Base-by-base conservation (phyloP, 2,888 invertebrate genomes). In the Apocheima hispidaria region DNA sequence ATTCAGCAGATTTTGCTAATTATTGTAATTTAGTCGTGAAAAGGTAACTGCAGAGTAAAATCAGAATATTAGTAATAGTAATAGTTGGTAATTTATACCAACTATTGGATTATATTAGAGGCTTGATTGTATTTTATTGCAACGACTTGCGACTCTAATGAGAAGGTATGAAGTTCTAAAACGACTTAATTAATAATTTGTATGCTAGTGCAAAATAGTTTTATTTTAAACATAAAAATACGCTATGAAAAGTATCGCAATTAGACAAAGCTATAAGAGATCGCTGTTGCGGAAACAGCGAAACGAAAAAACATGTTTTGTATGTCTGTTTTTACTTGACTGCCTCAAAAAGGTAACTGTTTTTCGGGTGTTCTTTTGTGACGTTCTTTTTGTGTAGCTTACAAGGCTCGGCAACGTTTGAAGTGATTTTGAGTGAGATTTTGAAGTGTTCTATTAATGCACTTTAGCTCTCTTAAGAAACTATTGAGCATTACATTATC, bases 201-300 rank as follows among this genome's bases (percentile, higher is more conserved):
- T 66, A 62, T 71, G 65, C 60, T 57, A 28, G 40, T 41, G 51
- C 18, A 18, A 51, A 51, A 16, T 51, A n/a, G n/a, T 26, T 26
- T 14, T 21, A 49, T 26, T 51, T 30, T 16, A 50, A 16, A 44
- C 26, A 33, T 46, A 46, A n/a, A 30, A 18, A 20, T 33, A 28
- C 14, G 23, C 54, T 33, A 26, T 26, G 9, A 33, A 35, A 48
- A 55, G n/a, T 28, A 41, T 18, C 33, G 49, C 36, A 48, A 46
- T 51, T 68, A 64, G 57, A 60, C 60, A 62, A 43, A 58, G 53
- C 52, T 64, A 64, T 61, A 35, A 59, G 43, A 35, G 0, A 35
- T 36, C 36, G 26, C 26, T 26, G 26, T 26, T 7, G 26, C 26
- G n/a, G n/a, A n/a, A n/a, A n/a, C n/a, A n/a, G n/a, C n/a, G n/a